These are phyloP conservation scores for Trogon surrucura DNA, from an alignment of 2,113 vertebrate species.

Conservation along the genomic window DNA sequence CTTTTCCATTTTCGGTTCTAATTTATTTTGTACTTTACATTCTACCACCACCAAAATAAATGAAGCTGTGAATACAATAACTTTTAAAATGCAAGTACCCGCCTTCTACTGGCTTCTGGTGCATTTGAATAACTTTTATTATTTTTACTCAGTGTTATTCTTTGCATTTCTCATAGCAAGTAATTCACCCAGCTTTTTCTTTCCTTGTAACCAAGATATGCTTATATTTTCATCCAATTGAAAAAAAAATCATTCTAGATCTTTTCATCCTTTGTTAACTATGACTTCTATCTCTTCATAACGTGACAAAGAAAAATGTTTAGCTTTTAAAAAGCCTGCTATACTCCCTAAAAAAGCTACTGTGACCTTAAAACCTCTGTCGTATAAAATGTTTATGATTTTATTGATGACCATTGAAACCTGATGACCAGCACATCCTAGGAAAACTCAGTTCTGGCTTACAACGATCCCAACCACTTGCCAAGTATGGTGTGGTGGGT, in stretches of 20 bases:
- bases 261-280: background rate
- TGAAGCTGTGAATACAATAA: conserved; percentile 44
- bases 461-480: background rate
- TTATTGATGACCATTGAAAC: background rate
- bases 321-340: background rate
- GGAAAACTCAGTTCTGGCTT: background rate
- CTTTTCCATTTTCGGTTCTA: conserved; percentile 59
- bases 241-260: background rate
- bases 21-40: conserved; percentile 67
- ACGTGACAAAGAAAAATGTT: background rate
- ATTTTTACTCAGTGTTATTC: conserved; percentile 8
- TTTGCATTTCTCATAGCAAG: background rate
- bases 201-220: conserved; percentile 18
- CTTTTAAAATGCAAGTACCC: conserved; percentile 17
- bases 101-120: conserved; percentile 24
- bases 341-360: background rate
- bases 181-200: background rate
- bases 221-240: background rate
- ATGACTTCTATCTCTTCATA: background rate
- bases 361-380: background rate
- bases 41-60: conserved; percentile 42
- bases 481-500: background rate
- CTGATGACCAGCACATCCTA: background rate
- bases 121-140: conserved; percentile 44
- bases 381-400: background rate